Base-by-base conservation (phyloP, 1,140 invertebrate species). In the Samia ricini region DNA sequence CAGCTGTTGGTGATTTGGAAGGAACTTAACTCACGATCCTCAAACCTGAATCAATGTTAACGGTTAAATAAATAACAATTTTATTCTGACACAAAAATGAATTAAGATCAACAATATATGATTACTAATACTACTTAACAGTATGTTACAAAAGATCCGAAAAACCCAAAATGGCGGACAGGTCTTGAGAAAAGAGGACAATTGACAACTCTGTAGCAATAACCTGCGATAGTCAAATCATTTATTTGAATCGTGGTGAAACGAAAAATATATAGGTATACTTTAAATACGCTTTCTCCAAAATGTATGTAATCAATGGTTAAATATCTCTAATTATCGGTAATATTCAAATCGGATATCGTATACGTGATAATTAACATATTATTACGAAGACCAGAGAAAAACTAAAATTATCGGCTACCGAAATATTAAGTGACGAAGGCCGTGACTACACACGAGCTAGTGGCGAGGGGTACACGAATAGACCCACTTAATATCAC, bases 401-500 rank as follows among this genome's bases (percentile, higher is more conserved):
- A 66, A 68, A 68, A 66, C 63, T 76, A 68, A 83, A 83, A 83
- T 86, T 79, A 83, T 83, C 75, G 77, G 78, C 69, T 79, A 74
- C 77, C 74, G 29, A 72, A 76, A 73, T 81, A 85, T 78, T 76
- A 85, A 88, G 85, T 81, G 81, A 65, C 69, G 81, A 86, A 85
- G 80, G 83, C 80, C n/a, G 86, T 78, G 79, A 80, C 69, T 74
- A 81, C 77, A 81, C 72, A n/a, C n/a, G n/a, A 74, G 72, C 78
- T 72, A 76, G 74, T 72, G 76, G 70, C 64, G 81, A 81, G 80
- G 83, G 85, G 82, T 73, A 79, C 73, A 74, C 77, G 83, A 79
- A 87, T 80, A 79, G 82, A 85, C 78, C 79, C 87, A 89, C 85
- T 89, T 89, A 88, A 85, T 89, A 85, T 84, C 78, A 82, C 83